Percentiles rank a stretch among this genome's conserved stretches.
Conservation (phyloP, 2,113 vertebrate genomes). For the Sterna hirundo region DNA sequence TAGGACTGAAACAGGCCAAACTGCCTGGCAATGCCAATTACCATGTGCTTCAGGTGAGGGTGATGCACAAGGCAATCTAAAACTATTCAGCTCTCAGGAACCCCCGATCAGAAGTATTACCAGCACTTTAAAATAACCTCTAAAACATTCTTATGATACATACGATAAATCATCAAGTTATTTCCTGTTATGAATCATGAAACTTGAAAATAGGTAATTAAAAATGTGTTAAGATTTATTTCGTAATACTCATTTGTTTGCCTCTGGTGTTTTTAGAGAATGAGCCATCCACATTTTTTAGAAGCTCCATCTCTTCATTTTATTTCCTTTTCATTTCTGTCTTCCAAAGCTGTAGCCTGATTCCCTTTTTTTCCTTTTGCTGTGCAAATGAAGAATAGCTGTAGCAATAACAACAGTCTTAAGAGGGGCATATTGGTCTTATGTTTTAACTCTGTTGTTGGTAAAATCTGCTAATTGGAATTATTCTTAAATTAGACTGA, state of each 20-base stretch:
- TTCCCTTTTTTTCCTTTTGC: not conserved
- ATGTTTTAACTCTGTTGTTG: not conserved
- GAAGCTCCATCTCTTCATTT: not conserved
- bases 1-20: not conserved
- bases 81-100: not conserved
- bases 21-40: not conserved
- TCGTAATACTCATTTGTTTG: not conserved
- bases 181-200: not conserved
- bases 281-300: not conserved
- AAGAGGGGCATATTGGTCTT: not conserved
- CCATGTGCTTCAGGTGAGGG: not conserved
- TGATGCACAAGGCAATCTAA: not conserved
- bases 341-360: not conserved
- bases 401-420: not conserved
- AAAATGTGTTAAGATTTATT: not conserved
- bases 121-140: not conserved
- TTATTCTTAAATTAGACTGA: not conserved
- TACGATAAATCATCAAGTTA: not conserved
- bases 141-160: not conserved
- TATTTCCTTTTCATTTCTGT: not conserved
- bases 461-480: not conserved
- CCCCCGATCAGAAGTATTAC: not conserved
- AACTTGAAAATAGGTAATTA: not conserved
- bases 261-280: not conserved
- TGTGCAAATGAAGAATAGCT: not conserved